Evolutionary conservation across 2,797 vertebrate genomes (phyloP), one percentile per base, ranked within the genome.

Genomic region (Crenichthys baileyi): DNA sequence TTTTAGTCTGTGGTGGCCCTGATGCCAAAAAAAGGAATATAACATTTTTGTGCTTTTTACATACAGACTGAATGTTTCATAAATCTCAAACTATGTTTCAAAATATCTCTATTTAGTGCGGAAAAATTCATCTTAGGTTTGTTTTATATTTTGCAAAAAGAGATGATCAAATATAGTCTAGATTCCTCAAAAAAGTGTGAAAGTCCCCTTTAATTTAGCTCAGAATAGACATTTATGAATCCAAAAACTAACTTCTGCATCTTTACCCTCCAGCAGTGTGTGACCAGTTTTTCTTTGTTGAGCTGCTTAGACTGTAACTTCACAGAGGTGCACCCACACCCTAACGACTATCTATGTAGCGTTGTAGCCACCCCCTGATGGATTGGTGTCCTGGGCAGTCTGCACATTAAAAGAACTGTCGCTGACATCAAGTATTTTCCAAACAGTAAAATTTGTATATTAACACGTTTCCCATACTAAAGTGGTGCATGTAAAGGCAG

Each of bases 401-500:
- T 8, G 24, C 41, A 44, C 24, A 70, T 46, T 39, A 24, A n/a
- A 68, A 70, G 46, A 70, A 15, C 20, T 41, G 46, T 70, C 67
- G 16, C n/a, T 70, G 67, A 41, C 41, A 46, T 39, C 67, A 18
- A 46, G 41, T 26, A n/a, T 6, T 61, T 70, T 79, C 72, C 72
- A 76, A 75, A 5, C 75, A 76, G 11, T 55, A 72, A 65, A 83
- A 78, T 70, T 55, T 7, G 53, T 29, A 78, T n/a, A 65, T 68
- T n/a, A 44, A 46, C 39, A 46, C 50, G 58, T 80, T 80, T 81
- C 44, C 70, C 68, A 79, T 53, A 70, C 70, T 85, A 78, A 79
- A 79, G 73, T 60, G 74, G 73, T 88, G 77, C 72, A 82, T 63
- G 68, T 80, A 77, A 92, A 93, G 90, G 88, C 89, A 87, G 77